A percentile compares a stretch with the other conserved stretches of the same genome.
Evolutionary conservation across 30 jellyfish, hydroid and myxozoan genomes (phyloP).

Genomic region (Rhopilema esculentum): DNA sequence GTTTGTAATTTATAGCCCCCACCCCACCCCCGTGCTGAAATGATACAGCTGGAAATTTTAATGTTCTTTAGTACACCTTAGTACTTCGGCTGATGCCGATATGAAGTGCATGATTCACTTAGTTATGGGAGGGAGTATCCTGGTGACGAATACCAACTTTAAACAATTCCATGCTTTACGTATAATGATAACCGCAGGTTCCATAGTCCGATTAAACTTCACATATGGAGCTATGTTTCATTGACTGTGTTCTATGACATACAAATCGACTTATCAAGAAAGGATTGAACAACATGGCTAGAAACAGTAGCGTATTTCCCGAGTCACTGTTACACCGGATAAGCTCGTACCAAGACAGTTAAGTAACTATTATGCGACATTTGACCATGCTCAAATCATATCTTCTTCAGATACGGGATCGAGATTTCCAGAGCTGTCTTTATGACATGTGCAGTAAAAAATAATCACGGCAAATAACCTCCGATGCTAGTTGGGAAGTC

Average conservation of each 20-base stretch:
- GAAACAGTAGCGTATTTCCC: slow-evolving; percentile 32
- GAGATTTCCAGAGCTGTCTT: too few relatives aligned
- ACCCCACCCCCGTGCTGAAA: too few relatives aligned
- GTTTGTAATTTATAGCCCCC: too few relatives aligned
- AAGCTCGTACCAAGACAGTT: slow-evolving; percentile 25
- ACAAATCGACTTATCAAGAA: not conserved
- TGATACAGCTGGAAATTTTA: too few relatives aligned
- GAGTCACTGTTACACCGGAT: slow-evolving; percentile 54
- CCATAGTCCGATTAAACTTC: not conserved
- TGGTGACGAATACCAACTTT: too few relatives aligned
- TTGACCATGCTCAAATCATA: not conserved
- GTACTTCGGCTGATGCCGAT: too few relatives aligned
- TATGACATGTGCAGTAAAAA: too few relatives aligned
- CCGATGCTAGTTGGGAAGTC: too few relatives aligned
- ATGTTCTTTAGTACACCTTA: too few relatives aligned
- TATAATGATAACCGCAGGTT: not conserved
- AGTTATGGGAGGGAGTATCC: not conserved
- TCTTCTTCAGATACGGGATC: not conserved
- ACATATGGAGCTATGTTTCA: not conserved
- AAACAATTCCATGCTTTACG: too few relatives aligned
- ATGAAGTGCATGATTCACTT: too few relatives aligned
- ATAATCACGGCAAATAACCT: not conserved
- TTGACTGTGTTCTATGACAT: not conserved
- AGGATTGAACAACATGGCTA: not conserved
- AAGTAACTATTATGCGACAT: slow-evolving; percentile 17